Evolutionary conservation across 1,140 invertebrate genomes (phyloP).

Genomic region (Drosophila arawakana): DNA sequence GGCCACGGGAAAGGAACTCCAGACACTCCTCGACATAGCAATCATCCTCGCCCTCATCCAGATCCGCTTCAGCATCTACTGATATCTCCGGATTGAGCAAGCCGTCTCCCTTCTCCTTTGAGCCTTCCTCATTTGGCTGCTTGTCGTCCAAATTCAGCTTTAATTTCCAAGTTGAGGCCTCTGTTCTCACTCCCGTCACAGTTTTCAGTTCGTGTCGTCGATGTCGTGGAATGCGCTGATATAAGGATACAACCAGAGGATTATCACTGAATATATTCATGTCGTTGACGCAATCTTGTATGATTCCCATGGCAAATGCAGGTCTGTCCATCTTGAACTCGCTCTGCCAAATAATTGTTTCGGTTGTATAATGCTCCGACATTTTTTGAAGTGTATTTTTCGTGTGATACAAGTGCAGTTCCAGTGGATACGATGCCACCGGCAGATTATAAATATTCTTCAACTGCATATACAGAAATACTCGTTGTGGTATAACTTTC

Average conservation of each 20-base stretch:
- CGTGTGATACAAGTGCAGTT: constrained; percentile 64
- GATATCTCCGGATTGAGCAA: neutral
- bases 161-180: neutral
- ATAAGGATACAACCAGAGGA: constrained; percentile 64
- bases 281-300: constrained; percentile 71
- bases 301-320: constrained; percentile 58
- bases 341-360: constrained; percentile 63
- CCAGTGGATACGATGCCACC: constrained; percentile 41
- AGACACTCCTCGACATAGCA: constrained; percentile 44
- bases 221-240: constrained; percentile 59
- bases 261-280: constrained; percentile 72
- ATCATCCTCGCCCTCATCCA: neutral
- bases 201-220: constrained; percentile 16
- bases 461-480: constrained; percentile 71
- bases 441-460: constrained; percentile 59
- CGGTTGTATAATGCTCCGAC: constrained; percentile 65
- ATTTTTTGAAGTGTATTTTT: constrained; percentile 70
- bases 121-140: too few relatives aligned
- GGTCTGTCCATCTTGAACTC: constrained; percentile 59
- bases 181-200: neutral
- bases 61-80: neutral
- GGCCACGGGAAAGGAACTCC: constrained; percentile 62
- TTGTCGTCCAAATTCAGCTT: too few relatives aligned
- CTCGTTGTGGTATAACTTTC: constrained; percentile 25
- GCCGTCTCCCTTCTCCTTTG: neutral